phyloP scores from a whole-genome alignment of 2,797 vertebrate genomes.

The Pelobates cultripes region DNA sequence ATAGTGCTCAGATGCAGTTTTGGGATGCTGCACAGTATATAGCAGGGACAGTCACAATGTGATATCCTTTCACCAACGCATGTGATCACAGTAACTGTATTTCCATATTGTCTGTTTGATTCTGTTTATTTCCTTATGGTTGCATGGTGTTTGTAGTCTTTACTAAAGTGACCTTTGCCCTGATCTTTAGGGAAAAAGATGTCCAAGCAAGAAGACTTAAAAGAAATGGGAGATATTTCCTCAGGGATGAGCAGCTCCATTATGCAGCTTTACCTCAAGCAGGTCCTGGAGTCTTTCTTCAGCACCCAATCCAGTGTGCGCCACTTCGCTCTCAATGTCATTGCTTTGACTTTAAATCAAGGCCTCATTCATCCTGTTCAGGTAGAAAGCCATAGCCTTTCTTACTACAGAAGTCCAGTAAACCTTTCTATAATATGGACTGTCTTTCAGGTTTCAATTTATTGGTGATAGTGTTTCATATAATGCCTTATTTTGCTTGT shows the following conservation, averaged over 20 bases:
- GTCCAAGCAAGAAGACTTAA: conserved; percentile 93
- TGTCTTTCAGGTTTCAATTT: no score
- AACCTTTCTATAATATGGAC: no score
- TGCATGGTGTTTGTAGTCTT: not conserved
- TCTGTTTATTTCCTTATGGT: no score
- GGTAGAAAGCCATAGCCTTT: conserved; percentile 68
- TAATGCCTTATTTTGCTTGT: not conserved
- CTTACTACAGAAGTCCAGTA: no score
- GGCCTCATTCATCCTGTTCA: conserved; percentile 97
- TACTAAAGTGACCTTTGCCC: conserved; percentile 23
- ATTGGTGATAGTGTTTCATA: no score
- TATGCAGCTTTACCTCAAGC: conserved; percentile 98
- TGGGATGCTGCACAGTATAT: no score
- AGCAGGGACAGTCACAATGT: no score
- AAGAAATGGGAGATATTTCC: conserved; percentile 98
- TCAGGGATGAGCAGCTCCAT: conserved; percentile 99
- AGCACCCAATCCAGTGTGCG: conserved; percentile 90
- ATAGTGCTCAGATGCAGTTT: no score
- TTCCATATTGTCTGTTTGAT: no score
- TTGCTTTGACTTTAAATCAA: conserved; percentile 92
- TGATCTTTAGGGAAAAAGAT: conserved; percentile 88
- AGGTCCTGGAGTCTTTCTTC: conserved; percentile 95
- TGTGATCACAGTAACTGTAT: no score
- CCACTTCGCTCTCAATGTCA: conserved; percentile 93
- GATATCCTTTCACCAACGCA: no score